Conservation (phyloP, 2,888 invertebrate species). For the Ctena decussata region DNA sequence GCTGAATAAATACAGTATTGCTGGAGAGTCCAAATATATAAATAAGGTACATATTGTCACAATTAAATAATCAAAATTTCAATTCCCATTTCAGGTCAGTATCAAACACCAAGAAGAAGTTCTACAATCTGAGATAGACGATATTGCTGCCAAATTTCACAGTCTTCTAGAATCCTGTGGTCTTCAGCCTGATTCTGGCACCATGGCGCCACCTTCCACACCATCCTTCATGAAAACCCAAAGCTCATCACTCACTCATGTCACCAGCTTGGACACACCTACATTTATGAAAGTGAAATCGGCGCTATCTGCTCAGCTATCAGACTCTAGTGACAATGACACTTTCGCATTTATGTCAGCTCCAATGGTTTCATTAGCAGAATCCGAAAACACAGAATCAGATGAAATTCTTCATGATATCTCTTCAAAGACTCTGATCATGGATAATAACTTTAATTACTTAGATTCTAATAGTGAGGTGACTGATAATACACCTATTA, state of each 20-base stretch:
- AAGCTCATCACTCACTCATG: slow-evolving; percentile 54
- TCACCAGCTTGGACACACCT: slow-evolving; percentile 65
- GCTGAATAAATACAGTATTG: no score
- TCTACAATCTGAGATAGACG: slow-evolving; percentile 75
- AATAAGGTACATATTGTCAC: no score
- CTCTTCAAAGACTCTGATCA: slow-evolving; percentile 68
- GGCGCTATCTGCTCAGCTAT: slow-evolving; percentile 15
- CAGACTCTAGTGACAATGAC: slow-evolving; percentile 54
- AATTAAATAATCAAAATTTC: not conserved
- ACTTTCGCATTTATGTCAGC: slow-evolving; percentile 45
- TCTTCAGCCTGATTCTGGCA: slow-evolving; percentile 62
- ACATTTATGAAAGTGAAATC: slow-evolving; percentile 52
- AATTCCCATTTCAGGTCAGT: slow-evolving; percentile 70
- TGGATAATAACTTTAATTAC: slow-evolving; percentile 74
- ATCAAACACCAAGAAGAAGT: slow-evolving; percentile 73
- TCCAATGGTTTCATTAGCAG: slow-evolving; percentile 22
- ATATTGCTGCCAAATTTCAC: slow-evolving; percentile 75
- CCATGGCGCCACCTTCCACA: slow-evolving; percentile 65
- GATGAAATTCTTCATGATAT: slow-evolving; percentile 63
- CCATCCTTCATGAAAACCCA: slow-evolving; percentile 69
- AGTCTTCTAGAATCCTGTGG: slow-evolving; percentile 76
- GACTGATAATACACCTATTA: slow-evolving; percentile 61
- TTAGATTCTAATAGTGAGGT: slow-evolving; percentile 61
- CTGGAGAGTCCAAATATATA: no score
- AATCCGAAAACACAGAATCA: slow-evolving; percentile 47